Conservation (phyloP, 1,140 invertebrate species). For the Formica selysi region DNA sequence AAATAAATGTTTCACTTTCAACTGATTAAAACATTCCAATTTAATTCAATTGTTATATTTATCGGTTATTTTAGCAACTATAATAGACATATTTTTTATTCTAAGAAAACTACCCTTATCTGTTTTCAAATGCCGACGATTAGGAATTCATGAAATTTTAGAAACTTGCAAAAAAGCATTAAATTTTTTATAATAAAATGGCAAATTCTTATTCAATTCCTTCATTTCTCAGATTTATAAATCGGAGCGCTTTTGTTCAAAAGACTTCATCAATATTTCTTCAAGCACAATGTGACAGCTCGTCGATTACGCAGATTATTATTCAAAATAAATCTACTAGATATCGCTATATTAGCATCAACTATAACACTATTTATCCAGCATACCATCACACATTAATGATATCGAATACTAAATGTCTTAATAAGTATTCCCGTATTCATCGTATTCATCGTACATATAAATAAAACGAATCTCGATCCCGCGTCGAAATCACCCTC, state of each 20-base stretch:
- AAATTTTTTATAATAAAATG: background rate
- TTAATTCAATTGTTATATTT: background rate
- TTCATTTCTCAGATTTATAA: background rate
- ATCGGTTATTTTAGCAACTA: background rate
- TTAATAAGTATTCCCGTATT: background rate
- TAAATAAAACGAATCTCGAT: slow-evolving; percentile 5
- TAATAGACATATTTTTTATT: background rate
- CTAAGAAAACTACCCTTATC: background rate
- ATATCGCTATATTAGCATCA: background rate
- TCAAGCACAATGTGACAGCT: slow-evolving; percentile 11
- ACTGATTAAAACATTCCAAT: background rate
- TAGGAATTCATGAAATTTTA: background rate
- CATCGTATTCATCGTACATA: background rate
- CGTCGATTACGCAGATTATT: slow-evolving; percentile 25
- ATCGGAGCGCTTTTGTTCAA: background rate
- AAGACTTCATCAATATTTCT: background rate
- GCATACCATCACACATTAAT: background rate
- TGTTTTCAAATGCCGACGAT: background rate
- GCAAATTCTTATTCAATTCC: background rate
- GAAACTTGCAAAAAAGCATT: background rate
- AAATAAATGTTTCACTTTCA: background rate
- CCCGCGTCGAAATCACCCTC: slow-evolving; percentile 1
- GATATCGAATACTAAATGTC: background rate
- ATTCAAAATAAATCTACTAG: slow-evolving; percentile 7
- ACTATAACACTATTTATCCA: background rate